Conservation (phyloP, 2,797 vertebrate genomes). For the Pangasius sanitwongsei region DNA sequence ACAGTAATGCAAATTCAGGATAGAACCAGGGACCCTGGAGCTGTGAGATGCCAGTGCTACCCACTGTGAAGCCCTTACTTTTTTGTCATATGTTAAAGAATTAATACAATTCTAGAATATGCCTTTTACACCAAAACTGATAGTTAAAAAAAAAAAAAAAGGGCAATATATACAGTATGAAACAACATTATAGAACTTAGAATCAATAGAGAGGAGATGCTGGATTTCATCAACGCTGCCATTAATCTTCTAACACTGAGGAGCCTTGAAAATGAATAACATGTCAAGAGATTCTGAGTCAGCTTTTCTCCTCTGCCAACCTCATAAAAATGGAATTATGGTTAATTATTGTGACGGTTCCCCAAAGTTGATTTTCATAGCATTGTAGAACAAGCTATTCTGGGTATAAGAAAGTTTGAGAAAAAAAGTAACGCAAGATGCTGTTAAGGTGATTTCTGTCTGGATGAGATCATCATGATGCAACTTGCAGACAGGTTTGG, state of each 20-base stretch:
- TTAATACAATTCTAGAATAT: too few species aligned
- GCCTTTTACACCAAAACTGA: neutral
- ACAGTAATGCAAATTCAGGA: neutral
- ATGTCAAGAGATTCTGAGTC: slow-evolving; percentile 43
- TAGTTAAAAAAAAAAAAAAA: neutral
- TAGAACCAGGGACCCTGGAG: neutral
- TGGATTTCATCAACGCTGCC: slow-evolving; percentile 32
- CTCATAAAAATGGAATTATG: slow-evolving; percentile 65
- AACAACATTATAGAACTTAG: slow-evolving; percentile 18
- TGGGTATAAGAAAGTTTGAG: slow-evolving; percentile 51
- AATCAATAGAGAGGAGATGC: slow-evolving; percentile 4
- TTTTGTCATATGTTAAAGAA: neutral
- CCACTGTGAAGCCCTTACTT: neutral
- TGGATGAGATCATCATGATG: slow-evolving; percentile 45
- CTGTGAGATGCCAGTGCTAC: neutral
- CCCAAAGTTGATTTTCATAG: slow-evolving; percentile 53
- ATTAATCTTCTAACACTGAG: slow-evolving; percentile 44
- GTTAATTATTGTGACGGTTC: slow-evolving; percentile 56
- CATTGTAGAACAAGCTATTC: slow-evolving; percentile 50
- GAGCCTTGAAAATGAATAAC: slow-evolving; percentile 38
- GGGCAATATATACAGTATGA: neutral
- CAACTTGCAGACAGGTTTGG: slow-evolving; percentile 39
- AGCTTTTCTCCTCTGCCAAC: slow-evolving; percentile 48
- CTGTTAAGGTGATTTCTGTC: slow-evolving; percentile 37
- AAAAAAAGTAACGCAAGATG: slow-evolving; percentile 15